Conservation (phyloP, 1,140 invertebrate species). For the Limonius californicus region DNA sequence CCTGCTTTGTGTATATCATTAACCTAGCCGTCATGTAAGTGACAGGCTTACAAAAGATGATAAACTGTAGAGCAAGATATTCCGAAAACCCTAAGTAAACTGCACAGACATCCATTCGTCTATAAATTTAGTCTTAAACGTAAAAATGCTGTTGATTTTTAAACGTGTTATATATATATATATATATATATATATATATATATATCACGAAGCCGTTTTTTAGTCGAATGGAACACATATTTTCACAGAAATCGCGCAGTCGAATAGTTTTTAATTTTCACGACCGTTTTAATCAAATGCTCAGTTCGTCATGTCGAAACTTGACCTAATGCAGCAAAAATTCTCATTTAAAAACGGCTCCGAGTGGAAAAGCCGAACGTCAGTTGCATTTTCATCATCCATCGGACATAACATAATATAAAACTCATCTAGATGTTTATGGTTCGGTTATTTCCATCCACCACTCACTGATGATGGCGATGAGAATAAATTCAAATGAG, state of each 20-base stretch:
- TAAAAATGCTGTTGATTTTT: too few species aligned
- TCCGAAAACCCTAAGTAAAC: too few species aligned
- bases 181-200: too few species aligned
- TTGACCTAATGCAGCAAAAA: background rate
- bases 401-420: too few species aligned
- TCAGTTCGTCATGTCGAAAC: background rate
- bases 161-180: too few species aligned
- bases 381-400: background rate
- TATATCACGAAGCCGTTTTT: too few species aligned
- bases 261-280: background rate
- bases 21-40: background rate
- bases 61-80: background rate
- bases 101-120: too few species aligned
- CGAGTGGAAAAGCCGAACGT: background rate
- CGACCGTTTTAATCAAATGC: background rate
- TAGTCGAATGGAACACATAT: too few species aligned
- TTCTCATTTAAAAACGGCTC: background rate
- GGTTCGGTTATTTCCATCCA: background rate
- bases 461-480: background rate
- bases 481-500: background rate
- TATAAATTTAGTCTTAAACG: too few species aligned
- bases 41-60: slow-evolving; percentile 1
- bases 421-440: too few species aligned
- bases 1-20: background rate
- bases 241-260: too few species aligned